phyloP scores from a whole-genome alignment of 1,140 invertebrate species.

The Drosophila kepulauana region DNA sequence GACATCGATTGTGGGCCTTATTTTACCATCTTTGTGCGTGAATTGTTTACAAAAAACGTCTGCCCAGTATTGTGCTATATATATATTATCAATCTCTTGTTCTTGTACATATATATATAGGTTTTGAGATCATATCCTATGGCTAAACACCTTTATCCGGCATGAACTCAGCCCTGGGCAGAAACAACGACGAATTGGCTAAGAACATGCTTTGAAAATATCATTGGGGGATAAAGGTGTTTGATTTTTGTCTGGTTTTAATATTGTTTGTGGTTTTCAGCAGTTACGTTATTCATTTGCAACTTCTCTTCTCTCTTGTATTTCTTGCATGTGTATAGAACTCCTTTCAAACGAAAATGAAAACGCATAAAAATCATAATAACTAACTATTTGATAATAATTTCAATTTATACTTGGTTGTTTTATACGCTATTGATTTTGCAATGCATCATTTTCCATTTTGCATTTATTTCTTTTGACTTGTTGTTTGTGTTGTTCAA shows the following conservation, averaged over 20 bases:
- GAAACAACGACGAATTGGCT: slow-evolving; percentile 84
- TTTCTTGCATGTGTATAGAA: slow-evolving; percentile 10
- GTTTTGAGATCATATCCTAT: slow-evolving; percentile 24
- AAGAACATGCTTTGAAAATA: slow-evolving; percentile 74
- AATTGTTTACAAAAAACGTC: slow-evolving; percentile 85
- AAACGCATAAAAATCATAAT: not conserved
- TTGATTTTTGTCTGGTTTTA: slow-evolving; percentile 47
- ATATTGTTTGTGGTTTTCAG: slow-evolving; percentile 16
- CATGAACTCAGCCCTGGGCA: slow-evolving; percentile 85
- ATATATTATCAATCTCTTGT: slow-evolving; percentile 48
- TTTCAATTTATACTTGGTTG: slow-evolving; percentile 13
- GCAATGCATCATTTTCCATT: slow-evolving; percentile 48
- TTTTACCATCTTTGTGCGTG: slow-evolving; percentile 85
- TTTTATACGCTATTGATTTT: slow-evolving; percentile 51
- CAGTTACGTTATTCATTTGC: slow-evolving; percentile 28
- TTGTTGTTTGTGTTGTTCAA: slow-evolving; percentile 68
- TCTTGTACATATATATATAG: slow-evolving; percentile 50
- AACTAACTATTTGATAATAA: slow-evolving; percentile 9
- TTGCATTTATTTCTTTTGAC: slow-evolving; percentile 39
- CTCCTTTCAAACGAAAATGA: slow-evolving; percentile 8
- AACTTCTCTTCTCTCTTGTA: slow-evolving; percentile 17
- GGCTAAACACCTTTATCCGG: slow-evolving; percentile 70
- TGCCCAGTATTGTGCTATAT: slow-evolving; percentile 81
- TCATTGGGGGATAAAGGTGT: slow-evolving; percentile 66
- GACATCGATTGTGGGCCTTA: slow-evolving; percentile 73